Percentiles rank a stretch among this genome's conserved stretches.
These are phyloP conservation scores for Drosophila buzzatii DNA, from an alignment of 2,888 invertebrate genomes.

Conservation along the genomic window DNA sequence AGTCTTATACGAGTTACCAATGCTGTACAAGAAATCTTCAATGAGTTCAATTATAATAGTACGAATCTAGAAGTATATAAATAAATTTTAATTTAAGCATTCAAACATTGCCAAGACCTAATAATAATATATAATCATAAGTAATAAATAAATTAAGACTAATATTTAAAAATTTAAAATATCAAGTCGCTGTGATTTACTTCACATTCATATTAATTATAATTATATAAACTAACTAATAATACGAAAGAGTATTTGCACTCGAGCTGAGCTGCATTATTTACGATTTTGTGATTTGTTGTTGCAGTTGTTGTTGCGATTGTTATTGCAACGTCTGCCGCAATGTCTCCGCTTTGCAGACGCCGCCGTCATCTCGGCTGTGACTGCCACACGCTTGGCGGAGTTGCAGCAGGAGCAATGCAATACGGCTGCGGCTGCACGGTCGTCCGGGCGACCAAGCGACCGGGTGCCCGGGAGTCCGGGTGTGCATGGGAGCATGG, in stretches of 20 bases:
- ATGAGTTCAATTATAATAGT: too few species aligned
- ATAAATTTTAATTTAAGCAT: too few species aligned
- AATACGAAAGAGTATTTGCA: conserved; percentile 45
- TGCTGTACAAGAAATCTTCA: too few species aligned
- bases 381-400: conserved; percentile 51
- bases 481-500: conserved; percentile 38
- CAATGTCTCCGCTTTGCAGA: conserved; percentile 74
- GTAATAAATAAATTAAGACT: not conserved
- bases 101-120: too few species aligned
- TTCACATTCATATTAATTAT: not conserved
- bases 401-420: conserved; percentile 24
- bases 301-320: conserved; percentile 40
- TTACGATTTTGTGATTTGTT: conserved; percentile 30
- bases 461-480: conserved; percentile 21
- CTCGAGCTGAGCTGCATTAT: conserved; percentile 11
- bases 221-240: conserved; percentile 2
- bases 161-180: not conserved
- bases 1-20: too few species aligned
- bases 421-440: conserved; percentile 11
- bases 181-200: not conserved
- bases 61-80: too few species aligned
- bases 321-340: conserved; percentile 78
- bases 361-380: conserved; percentile 43
- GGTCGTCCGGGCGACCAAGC: conserved; percentile 18
- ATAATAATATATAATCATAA: not conserved